Evolutionary conservation across 1,140 invertebrate species (phyloP), one percentile per base, ranked within the genome.

Genomic region (Dermatophagoides farinae): DNA sequence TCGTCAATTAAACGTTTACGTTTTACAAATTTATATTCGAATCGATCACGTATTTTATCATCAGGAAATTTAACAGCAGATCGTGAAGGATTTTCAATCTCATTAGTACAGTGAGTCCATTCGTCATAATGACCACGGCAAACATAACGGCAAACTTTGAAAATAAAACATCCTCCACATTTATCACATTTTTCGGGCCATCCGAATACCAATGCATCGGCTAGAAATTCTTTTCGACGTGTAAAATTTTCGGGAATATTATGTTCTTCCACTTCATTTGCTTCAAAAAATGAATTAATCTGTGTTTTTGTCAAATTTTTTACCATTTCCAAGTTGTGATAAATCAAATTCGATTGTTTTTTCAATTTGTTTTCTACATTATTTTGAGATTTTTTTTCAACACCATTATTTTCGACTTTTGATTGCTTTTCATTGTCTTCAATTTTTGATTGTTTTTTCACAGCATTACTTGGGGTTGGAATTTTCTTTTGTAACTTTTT

Each of bases 161-260:
- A 83, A 54, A 16, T 37, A 60, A 89, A 75, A 67, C 88, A 81
- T 11, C 83, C 83, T 40, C 74, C 70, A 69, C 95, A 98, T 67
- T 84, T 80, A 6, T 78, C 69, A 71, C 93, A 97, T 0, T 77
- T 77, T 58, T 79, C 68, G 14, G 91, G 72, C 31, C 80, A 78
- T 52, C 95, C 95, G 78, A 97, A 95, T 5, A 80, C 77, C 78
- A 97, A 82, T 37, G 79, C 74, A 73, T 97, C 93, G 14, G 82
- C 76, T 1, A 93, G 67, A 59, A 74, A 72, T 73, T 93, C 85
- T 46, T 86, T 70, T 38, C 59, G 66, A 46, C 59, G 43, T n/a
- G 71, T 73, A 66, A 79, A 78, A 61, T 76, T 71, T 2, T 82
- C 82, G 65, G 70, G 59, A 16, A 82, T 79, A 57, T 84, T 70